A percentile compares a stretch with the other conserved stretches of the same genome.
These are phyloP conservation scores for Mystacides longicornis DNA, from an alignment of 2,888 invertebrate species.

Conservation along the genomic window DNA sequence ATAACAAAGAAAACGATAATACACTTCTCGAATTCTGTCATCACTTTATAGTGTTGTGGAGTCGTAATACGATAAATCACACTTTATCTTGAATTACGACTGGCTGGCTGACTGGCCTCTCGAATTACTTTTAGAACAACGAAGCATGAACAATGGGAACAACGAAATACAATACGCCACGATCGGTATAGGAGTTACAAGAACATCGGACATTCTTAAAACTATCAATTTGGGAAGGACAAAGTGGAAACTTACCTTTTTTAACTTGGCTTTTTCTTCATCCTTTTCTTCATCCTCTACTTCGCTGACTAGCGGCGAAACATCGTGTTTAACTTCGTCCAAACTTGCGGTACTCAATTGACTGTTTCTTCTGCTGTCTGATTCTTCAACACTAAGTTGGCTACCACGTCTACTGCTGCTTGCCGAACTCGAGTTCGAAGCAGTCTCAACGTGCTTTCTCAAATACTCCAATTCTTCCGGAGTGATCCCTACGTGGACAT, in stretches of 20 bases:
- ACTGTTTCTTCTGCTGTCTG: slow-evolving; percentile 18
- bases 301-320: slow-evolving; percentile 21
- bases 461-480: slow-evolving; percentile 23
- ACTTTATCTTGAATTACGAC: too few species aligned
- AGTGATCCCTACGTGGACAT: slow-evolving; percentile 33
- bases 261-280: slow-evolving; percentile 14
- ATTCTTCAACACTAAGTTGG: slow-evolving; percentile 17
- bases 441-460: slow-evolving; percentile 17
- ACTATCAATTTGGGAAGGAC: too few species aligned
- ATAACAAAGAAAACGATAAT: too few species aligned
- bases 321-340: slow-evolving; percentile 13
- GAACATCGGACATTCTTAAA: too few species aligned
- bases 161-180: too few species aligned
- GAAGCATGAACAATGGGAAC: too few species aligned
- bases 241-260: slow-evolving; percentile 18
- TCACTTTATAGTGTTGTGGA: too few species aligned
- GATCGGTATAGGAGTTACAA: too few species aligned
- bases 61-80: too few species aligned
- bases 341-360: slow-evolving; percentile 15
- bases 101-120: too few species aligned
- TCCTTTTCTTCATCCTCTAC: slow-evolving; percentile 24
- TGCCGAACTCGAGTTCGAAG: slow-evolving; percentile 20
- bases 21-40: too few species aligned
- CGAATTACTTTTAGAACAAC: too few species aligned
- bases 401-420: slow-evolving; percentile 22